Conservation (phyloP, 1,140 invertebrate species). For the Zaprionus tsacasi region DNA sequence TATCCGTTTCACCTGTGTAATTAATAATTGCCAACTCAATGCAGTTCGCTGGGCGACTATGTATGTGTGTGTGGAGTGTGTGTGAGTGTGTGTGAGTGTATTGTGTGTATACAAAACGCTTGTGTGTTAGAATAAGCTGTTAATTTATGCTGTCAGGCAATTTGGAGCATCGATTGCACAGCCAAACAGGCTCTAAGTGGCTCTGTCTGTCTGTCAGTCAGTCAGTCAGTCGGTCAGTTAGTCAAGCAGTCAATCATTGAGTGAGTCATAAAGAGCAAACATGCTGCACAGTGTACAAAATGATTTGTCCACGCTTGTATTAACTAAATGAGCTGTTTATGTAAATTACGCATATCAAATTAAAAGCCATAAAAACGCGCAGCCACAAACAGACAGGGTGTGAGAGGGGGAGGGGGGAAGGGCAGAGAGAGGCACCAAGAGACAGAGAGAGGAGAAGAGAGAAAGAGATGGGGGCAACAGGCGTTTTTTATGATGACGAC, state of each 20-base stretch:
- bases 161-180: slow-evolving; percentile 26
- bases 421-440: neutral
- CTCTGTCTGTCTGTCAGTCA: neutral
- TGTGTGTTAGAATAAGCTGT: slow-evolving; percentile 30
- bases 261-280: neutral
- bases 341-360: slow-evolving; percentile 76
- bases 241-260: slow-evolving; percentile 4
- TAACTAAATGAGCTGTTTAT: slow-evolving; percentile 75
- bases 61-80: slow-evolving; percentile 3
- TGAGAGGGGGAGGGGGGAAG: neutral
- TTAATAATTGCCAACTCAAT: slow-evolving; percentile 48
- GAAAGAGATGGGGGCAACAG: neutral
- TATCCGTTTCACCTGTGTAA: slow-evolving; percentile 31
- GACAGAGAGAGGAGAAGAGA: neutral
- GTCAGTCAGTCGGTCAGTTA: slow-evolving; percentile 3
- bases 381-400: neutral
- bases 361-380: slow-evolving; percentile 70
- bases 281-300: slow-evolving; percentile 27
- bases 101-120: slow-evolving; percentile 1
- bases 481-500: slow-evolving; percentile 45
- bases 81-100: neutral
- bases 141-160: slow-evolving; percentile 35
- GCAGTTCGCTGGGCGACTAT: neutral
- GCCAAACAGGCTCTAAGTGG: slow-evolving; percentile 4
- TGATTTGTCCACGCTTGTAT: slow-evolving; percentile 73